Evolutionary conservation across 1,140 invertebrate genomes (phyloP).

Genomic region (Diorhabda elongata): DNA sequence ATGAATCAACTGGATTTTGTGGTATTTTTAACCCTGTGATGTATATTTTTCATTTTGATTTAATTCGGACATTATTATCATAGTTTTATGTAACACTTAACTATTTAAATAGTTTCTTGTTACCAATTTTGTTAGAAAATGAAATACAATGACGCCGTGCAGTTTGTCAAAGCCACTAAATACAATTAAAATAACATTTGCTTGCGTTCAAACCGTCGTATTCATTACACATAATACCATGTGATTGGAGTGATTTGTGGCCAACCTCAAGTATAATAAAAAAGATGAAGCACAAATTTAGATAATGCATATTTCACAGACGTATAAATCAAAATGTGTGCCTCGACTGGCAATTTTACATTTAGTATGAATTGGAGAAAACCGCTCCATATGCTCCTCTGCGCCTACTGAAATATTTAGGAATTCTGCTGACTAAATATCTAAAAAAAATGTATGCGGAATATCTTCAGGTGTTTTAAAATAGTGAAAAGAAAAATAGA

Average conservation of each 20-base stretch:
- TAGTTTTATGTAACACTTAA: too few species aligned
- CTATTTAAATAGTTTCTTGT: too few species aligned
- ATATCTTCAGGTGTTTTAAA: too few species aligned
- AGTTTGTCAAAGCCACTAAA: too few species aligned
- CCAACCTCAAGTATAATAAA: conserved; percentile 38
- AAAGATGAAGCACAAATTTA: conserved; percentile 43
- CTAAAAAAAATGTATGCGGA: too few species aligned
- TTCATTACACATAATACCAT: conserved; percentile 21
- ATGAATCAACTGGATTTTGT: neutral
- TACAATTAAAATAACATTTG: too few species aligned
- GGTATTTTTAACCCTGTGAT: too few species aligned
- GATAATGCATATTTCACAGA: conserved; percentile 44
- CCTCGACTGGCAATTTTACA: conserved; percentile 35
- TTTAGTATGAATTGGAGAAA: conserved; percentile 14
- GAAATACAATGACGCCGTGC: too few species aligned
- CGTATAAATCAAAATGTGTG: conserved; percentile 42
- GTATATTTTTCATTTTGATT: too few species aligned
- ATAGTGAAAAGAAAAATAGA: too few species aligned
- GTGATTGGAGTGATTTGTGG: conserved; percentile 34
- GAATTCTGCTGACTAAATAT: conserved; percentile 4
- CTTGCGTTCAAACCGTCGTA: neutral
- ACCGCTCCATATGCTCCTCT: neutral
- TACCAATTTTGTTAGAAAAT: too few species aligned
- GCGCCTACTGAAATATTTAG: conserved; percentile 7
- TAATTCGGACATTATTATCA: too few species aligned